Percentiles rank a stretch among this genome's conserved stretches.
Evolutionary conservation across 2,113 vertebrate species (phyloP).

Genomic region (Paratilapia polleni): DNA sequence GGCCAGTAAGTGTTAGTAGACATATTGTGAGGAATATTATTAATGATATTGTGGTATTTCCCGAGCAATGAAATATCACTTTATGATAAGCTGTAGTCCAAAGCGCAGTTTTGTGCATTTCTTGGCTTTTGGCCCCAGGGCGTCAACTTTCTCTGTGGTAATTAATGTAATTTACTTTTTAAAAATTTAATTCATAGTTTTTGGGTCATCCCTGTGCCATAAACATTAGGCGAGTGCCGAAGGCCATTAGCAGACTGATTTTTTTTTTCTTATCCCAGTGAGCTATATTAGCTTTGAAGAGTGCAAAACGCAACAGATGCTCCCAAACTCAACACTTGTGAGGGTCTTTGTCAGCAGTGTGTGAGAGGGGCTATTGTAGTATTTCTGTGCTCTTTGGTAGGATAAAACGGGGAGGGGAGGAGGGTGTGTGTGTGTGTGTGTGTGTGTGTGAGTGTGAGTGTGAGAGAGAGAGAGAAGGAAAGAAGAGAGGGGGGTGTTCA

Average conservation of each 20-base stretch:
- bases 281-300: constrained; percentile 55
- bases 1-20: constrained; percentile 89
- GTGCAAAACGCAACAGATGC: constrained; percentile 73
- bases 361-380: constrained; percentile 78
- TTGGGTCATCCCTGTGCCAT: background rate
- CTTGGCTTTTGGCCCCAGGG: background rate
- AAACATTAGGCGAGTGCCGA: background rate
- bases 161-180: background rate
- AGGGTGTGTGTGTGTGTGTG: background rate
- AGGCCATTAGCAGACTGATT: background rate
- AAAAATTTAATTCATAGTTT: background rate
- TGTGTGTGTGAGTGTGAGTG: background rate
- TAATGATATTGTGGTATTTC: background rate
- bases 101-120: background rate
- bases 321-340: constrained; percentile 71
- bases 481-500: constrained; percentile 24
- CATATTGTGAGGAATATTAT: background rate
- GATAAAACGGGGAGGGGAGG: constrained; percentile 68
- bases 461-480: background rate
- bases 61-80: background rate
- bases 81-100: background rate
- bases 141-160: background rate
- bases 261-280: constrained; percentile 25
- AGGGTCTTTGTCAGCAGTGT: constrained; percentile 77
- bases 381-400: constrained; percentile 66